Conservation (phyloP, 1,140 invertebrate genomes). For the Magallana angulata region DNA sequence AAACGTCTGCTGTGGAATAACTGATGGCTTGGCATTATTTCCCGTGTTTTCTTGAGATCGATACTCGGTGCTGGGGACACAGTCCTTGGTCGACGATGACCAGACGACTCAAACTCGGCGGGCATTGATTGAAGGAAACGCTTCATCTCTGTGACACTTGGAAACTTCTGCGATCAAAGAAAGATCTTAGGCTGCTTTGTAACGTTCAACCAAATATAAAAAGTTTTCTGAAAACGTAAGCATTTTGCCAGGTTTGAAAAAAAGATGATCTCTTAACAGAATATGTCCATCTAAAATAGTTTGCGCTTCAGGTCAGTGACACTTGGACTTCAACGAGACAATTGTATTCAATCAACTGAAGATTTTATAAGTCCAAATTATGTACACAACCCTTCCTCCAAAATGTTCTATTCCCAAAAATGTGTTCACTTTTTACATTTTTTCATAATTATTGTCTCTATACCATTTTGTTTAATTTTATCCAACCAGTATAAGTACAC, state of each 20-base stretch:
- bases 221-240: neutral
- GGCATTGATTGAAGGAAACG: slow-evolving; percentile 2
- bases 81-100: neutral
- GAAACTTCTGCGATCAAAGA: neutral
- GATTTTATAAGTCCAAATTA: no score
- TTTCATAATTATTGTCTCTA: no score
- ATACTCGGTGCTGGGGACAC: neutral
- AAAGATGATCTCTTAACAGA: no score
- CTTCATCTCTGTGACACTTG: neutral
- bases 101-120: neutral
- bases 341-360: no score
- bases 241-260: neutral
- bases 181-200: neutral
- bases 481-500: no score
- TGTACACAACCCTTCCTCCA: no score
- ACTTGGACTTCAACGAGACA: neutral
- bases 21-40: neutral
- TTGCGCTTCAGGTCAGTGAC: neutral
- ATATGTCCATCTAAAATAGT: no score
- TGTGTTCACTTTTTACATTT: no score
- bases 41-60: slow-evolving; percentile 1
- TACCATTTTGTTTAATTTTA: no score
- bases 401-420: no score
- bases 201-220: neutral
- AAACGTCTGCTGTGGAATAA: slow-evolving; percentile 30